Evolutionary conservation across 2,888 invertebrate species (phyloP).

Genomic region (Catonia carolina): DNA sequence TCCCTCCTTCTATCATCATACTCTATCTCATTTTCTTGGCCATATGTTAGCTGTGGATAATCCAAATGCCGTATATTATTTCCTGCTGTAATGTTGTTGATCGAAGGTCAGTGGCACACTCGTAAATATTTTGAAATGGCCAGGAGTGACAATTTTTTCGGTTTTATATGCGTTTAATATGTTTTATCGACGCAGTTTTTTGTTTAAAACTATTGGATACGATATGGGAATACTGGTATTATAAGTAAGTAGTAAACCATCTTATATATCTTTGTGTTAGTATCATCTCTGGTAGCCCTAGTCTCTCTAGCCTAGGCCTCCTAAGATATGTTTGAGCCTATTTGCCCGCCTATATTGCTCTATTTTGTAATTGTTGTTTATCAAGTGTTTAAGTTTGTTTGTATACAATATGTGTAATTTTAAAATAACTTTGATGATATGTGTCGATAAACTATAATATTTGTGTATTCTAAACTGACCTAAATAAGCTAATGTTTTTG

Average conservation of each 20-base stretch:
- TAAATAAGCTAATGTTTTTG: constrained; percentile 5
- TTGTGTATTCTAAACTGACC: not conserved
- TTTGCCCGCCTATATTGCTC: constrained; percentile 10
- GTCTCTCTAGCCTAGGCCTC: constrained; percentile 7
- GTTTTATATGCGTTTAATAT: constrained; percentile 1
- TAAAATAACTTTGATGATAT: too few species aligned
- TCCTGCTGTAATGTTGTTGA: constrained; percentile 38
- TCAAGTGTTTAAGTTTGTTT: too few species aligned
- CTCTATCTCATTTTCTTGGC: not conserved
- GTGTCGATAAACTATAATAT: too few species aligned
- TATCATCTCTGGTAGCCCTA: not conserved
- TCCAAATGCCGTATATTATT: constrained; percentile 30
- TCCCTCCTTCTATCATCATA: too few species aligned
- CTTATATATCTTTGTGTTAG: constrained; percentile 7
- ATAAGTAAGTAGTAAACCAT: constrained; percentile 6
- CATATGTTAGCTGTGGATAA: constrained; percentile 5
- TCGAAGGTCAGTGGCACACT: constrained; percentile 41
- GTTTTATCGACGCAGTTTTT: not conserved
- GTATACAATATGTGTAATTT: too few species aligned
- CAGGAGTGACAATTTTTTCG: constrained; percentile 23
- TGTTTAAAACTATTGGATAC: not conserved
- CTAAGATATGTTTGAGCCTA: constrained; percentile 7
- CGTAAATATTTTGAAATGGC: constrained; percentile 36
- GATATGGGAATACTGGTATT: not conserved
- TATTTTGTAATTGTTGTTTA: not conserved